phyloP scores from a whole-genome alignment of 1,140 invertebrate species.

The Tetramorium simillimum region DNA sequence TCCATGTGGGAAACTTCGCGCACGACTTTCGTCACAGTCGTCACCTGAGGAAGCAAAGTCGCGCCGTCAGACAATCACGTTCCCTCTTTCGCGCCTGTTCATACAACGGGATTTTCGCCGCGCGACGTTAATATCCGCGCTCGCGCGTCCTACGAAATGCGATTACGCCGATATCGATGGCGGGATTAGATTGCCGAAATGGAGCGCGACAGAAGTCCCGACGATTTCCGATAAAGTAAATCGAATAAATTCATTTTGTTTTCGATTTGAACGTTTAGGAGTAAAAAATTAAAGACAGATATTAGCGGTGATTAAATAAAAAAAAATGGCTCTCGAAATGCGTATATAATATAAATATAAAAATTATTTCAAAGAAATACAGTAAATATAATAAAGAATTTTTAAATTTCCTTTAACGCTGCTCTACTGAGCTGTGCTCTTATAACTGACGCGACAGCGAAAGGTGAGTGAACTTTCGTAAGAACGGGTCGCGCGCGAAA shows the following conservation, averaged over 20 bases:
- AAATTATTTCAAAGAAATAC: neutral
- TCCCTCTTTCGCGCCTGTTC: neutral
- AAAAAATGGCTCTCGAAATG: neutral
- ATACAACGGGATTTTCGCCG: conserved; percentile 7
- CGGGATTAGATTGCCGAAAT: neutral
- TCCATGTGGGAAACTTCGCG: conserved; percentile 89
- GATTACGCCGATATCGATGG: neutral
- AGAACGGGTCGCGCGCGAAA: neutral
- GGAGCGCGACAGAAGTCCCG: neutral
- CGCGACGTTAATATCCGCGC: neutral
- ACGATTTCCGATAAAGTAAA: neutral
- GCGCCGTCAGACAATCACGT: neutral
- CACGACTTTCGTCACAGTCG: conserved; percentile 89
- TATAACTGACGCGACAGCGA: neutral
- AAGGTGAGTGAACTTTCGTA: neutral
- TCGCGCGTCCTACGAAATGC: neutral
- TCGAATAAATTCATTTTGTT: neutral
- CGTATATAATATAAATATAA: neutral
- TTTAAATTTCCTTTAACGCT: too few relatives aligned
- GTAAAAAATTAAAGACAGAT: neutral
- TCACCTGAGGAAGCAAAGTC: conserved; percentile 82
- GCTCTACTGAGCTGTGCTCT: neutral
- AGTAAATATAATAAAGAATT: neutral
- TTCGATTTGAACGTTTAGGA: neutral
- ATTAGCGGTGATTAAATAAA: neutral